A percentile compares a stretch with the other conserved stretches of the same genome.
Evolutionary conservation across 1,140 invertebrate genomes (phyloP).

Genomic region (Tigriopus japonicus): DNA sequence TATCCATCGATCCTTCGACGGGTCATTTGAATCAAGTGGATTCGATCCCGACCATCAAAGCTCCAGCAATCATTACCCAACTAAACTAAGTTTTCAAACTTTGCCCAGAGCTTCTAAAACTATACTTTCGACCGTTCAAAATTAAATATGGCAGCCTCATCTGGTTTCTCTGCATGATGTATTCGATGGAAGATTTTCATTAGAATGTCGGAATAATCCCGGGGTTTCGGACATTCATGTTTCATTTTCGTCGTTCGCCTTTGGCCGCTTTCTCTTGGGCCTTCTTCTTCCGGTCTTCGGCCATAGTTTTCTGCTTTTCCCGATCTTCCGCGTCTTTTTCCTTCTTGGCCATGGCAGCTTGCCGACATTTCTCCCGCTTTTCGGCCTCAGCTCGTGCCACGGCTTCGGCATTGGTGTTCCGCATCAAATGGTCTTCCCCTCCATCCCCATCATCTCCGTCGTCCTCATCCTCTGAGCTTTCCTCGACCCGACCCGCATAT

Average conservation of each 20-base stretch:
- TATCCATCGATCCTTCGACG: too few species aligned
- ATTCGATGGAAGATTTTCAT: too few species aligned
- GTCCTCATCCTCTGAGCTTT: neutral
- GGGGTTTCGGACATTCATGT: too few species aligned
- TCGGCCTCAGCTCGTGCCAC: neutral
- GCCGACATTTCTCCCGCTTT: neutral
- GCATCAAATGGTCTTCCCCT: neutral
- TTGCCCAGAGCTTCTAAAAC: too few species aligned
- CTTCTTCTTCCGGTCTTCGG: slow-evolving; percentile 9
- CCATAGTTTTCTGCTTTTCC: slow-evolving; percentile 5
- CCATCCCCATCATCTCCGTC: neutral
- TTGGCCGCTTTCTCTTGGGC: slow-evolving; percentile 10
- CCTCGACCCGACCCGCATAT: neutral
- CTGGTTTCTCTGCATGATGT: too few species aligned
- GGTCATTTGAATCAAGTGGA: too few species aligned
- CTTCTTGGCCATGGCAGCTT: neutral
- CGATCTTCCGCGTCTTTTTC: slow-evolving; percentile 2
- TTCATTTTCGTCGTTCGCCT: slow-evolving; percentile 7
- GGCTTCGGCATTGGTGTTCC: neutral
- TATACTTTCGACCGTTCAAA: too few species aligned
- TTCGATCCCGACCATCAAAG: too few species aligned
- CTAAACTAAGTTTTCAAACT: too few species aligned
- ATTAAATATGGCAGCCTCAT: too few species aligned
- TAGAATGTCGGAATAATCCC: too few species aligned
- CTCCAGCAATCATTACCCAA: too few species aligned